Conservation (phyloP, 2,888 invertebrate species). For the Griposia aprilina region DNA sequence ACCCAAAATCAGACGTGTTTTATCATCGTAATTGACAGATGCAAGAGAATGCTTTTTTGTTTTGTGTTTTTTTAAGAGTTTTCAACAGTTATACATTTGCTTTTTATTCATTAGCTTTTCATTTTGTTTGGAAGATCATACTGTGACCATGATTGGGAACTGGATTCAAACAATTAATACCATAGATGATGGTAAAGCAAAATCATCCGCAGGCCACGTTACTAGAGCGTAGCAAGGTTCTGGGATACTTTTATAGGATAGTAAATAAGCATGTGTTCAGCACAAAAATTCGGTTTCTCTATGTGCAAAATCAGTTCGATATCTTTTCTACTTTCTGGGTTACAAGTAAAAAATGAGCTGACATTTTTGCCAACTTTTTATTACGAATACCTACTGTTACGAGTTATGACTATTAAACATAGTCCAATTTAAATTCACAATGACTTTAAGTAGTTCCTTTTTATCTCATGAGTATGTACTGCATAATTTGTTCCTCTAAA, state of each 20-base stretch:
- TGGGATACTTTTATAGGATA: background rate
- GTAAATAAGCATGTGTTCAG: background rate
- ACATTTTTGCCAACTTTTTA: background rate
- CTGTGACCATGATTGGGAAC: background rate
- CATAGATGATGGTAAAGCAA: background rate
- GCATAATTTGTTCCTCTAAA: conserved; percentile 24
- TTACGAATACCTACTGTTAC: conserved; percentile 1
- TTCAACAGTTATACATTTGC: conserved; percentile 33
- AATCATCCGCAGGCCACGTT: background rate
- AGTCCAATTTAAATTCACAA: conserved; percentile 27
- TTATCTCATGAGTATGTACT: background rate
- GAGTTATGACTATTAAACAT: background rate
- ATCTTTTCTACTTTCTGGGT: background rate
- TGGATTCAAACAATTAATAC: background rate
- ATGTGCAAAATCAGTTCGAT: background rate
- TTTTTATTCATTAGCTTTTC: background rate
- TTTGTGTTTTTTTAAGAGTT: conserved; percentile 29
- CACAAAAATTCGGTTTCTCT: background rate
- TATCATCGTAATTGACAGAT: conserved; percentile 76
- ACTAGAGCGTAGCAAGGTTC: background rate
- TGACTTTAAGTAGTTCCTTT: background rate
- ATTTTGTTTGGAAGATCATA: background rate
- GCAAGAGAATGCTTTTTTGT: conserved; percentile 66
- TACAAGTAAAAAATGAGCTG: background rate
- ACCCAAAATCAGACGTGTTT: conserved; percentile 74